Conservation (phyloP, 2,113 vertebrate genomes). For the Geococcyx californianus region DNA sequence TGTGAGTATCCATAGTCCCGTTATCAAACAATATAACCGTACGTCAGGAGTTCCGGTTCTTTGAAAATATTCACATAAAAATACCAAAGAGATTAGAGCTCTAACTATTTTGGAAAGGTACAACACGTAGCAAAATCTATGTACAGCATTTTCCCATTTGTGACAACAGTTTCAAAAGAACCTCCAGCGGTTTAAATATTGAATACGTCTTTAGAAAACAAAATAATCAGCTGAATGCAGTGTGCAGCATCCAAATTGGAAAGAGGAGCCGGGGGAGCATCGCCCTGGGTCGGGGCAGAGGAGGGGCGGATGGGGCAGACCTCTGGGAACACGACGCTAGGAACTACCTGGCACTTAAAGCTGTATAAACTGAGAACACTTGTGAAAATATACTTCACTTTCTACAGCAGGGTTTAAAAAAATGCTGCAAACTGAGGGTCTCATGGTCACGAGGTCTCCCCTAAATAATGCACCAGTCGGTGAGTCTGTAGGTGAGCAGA, state of each 20-base stretch:
- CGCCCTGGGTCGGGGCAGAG: neutral
- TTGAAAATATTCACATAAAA: conserved; percentile 60
- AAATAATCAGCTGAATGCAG: neutral
- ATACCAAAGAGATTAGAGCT: conserved; percentile 8
- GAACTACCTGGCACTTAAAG: conserved; percentile 57
- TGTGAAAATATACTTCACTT: neutral
- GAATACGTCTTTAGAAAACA: neutral
- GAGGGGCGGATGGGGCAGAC: neutral
- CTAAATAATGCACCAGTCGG: conserved; percentile 15
- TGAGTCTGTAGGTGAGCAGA: neutral
- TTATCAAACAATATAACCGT: conserved; percentile 13
- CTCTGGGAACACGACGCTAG: neutral
- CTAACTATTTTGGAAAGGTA: conserved; percentile 2
- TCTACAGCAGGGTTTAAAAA: conserved; percentile 8
- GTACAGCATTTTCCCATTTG: conserved; percentile 31
- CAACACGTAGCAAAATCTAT: conserved; percentile 43
- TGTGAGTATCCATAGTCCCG: neutral
- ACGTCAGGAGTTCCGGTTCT: neutral
- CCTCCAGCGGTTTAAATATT: neutral
- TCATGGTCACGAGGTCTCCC: neutral
- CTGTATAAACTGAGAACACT: neutral
- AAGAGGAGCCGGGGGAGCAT: neutral
- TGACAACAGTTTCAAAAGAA: neutral
- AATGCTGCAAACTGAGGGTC: neutral
- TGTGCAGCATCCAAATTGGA: neutral